Percentiles rank a stretch among this genome's conserved stretches.
Evolutionary conservation across 2,113 vertebrate genomes (phyloP).

Genomic region (Passer domesticus): DNA sequence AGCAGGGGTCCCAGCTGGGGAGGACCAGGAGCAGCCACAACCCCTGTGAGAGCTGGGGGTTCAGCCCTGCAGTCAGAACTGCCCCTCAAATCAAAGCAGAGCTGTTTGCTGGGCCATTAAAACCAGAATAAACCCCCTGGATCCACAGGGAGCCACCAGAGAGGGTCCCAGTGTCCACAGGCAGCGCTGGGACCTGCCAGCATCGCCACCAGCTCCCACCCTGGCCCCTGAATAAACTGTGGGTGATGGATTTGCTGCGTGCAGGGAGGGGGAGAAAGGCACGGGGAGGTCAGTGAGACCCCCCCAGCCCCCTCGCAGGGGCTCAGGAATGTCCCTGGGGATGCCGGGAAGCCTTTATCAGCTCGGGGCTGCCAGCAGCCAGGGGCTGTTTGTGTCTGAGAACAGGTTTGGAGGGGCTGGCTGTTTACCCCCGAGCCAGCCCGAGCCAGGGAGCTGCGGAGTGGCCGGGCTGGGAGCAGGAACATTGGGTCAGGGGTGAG

Average conservation of each 20-base stretch:
- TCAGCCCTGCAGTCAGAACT: background rate
- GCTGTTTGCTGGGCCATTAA: background rate
- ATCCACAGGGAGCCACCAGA: rapidly evolving
- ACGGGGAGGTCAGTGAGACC: background rate
- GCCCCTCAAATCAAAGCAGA: background rate
- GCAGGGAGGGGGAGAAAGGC: background rate
- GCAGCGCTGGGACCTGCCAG: background rate
- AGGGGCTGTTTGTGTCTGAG: conserved; percentile 24
- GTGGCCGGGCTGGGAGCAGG: conserved; percentile 35
- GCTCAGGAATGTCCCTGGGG: conserved; percentile 54
- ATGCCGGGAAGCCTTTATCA: conserved; percentile 66
- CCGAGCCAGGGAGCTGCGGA: conserved; percentile 62
- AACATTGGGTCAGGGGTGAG: conserved; percentile 75
- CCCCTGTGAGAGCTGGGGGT: background rate
- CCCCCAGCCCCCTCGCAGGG: background rate
- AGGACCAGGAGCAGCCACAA: background rate
- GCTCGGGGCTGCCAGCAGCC: conserved; percentile 47
- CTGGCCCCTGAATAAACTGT: background rate
- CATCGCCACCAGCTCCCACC: background rate
- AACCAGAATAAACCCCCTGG: background rate
- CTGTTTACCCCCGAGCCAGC: conserved; percentile 68
- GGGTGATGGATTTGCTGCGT: conserved; percentile 8
- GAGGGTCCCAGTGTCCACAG: background rate
- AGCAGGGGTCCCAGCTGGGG: background rate
- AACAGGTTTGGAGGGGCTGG: conserved; percentile 64